Conservation (phyloP, 2,888 invertebrate genomes). For the Xestia ashworthii region DNA sequence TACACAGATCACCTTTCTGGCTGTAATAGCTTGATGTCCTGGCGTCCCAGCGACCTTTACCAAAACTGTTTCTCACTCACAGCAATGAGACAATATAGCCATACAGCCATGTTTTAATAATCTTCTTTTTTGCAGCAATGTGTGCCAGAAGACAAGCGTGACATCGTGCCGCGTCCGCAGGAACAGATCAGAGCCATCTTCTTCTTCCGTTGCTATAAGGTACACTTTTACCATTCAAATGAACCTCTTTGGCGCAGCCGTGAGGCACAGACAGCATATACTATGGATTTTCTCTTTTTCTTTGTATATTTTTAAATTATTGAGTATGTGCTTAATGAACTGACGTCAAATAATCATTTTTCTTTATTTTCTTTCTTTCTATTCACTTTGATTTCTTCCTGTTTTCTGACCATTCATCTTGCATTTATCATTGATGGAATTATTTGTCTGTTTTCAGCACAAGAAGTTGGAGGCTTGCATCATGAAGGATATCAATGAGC, state of each 20-base stretch:
- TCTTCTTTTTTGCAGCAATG: conserved; percentile 90
- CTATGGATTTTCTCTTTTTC: too few relatives aligned
- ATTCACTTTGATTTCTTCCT: not conserved
- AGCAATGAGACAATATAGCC: not conserved
- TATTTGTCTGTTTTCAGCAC: conserved; percentile 84
- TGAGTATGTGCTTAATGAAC: too few relatives aligned
- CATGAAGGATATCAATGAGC: conserved; percentile 93
- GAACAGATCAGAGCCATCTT: conserved; percentile 93
- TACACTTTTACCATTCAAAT: conserved; percentile 63
- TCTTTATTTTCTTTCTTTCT: too few relatives aligned
- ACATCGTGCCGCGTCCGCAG: conserved; percentile 91
- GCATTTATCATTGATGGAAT: not conserved
- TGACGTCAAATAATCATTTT: too few relatives aligned
- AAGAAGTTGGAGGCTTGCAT: conserved; percentile 93
- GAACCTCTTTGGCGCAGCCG: too few relatives aligned
- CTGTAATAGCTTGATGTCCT: too few relatives aligned
- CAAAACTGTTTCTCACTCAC: not conserved
- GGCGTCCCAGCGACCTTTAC: not conserved
- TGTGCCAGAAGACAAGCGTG: conserved; percentile 92
- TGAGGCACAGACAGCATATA: too few relatives aligned
- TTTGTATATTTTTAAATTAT: too few relatives aligned
- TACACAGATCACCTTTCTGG: too few relatives aligned
- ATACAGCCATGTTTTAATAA: not conserved
- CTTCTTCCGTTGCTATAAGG: conserved; percentile 94
- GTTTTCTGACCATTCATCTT: not conserved